Evolutionary conservation across 1,140 invertebrate species (phyloP).

Genomic region (Amphibalanus amphitrite): DNA sequence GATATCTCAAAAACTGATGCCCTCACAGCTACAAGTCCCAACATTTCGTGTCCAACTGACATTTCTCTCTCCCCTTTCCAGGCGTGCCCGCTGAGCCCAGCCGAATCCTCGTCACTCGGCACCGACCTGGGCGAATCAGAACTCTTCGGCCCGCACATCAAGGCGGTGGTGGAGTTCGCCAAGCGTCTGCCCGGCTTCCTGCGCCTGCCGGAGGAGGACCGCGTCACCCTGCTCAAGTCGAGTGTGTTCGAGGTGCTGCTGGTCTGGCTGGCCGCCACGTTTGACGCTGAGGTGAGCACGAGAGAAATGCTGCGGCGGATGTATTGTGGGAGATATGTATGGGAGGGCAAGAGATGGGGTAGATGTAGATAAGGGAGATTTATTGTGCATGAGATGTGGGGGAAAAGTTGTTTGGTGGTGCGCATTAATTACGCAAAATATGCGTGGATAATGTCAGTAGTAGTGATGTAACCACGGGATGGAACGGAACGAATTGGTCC

Average conservation of each 20-base stretch:
- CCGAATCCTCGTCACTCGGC: constrained; percentile 38
- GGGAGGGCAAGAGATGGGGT: too few species aligned
- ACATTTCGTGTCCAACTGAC: too few species aligned
- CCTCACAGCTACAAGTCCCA: too few species aligned
- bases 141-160: constrained; percentile 75
- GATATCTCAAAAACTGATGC: too few species aligned
- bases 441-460: too few species aligned
- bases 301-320: neutral
- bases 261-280: constrained; percentile 83
- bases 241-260: constrained; percentile 86
- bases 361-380: too few species aligned
- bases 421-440: too few species aligned
- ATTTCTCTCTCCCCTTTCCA: constrained; percentile 38
- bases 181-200: constrained; percentile 93
- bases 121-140: constrained; percentile 31
- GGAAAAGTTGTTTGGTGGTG: too few species aligned
- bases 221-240: constrained; percentile 88
- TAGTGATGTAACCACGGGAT: too few species aligned
- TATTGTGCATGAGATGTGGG: too few species aligned
- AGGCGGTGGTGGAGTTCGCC: constrained; percentile 92
- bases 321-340: too few species aligned
- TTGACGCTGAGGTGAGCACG: constrained; percentile 34
- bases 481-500: too few species aligned
- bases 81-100: constrained; percentile 86
- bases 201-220: constrained; percentile 83